phyloP scores from a whole-genome alignment of 2,113 vertebrate genomes.

The Maccullochella peelii region DNA sequence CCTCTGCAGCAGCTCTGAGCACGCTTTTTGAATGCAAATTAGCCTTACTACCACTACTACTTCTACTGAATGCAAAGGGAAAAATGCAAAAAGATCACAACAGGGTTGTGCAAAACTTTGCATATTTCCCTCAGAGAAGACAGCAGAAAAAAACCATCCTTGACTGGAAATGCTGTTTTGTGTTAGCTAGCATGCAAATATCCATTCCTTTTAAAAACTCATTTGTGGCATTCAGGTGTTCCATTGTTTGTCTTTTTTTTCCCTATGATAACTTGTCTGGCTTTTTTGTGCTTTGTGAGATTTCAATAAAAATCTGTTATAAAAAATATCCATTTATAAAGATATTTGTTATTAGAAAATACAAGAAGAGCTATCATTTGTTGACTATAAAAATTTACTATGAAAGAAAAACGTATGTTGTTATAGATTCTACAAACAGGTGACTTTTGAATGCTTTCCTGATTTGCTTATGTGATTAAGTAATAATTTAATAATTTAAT shows the following conservation, averaged over 20 bases:
- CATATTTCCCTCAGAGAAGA: not conserved
- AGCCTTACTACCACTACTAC: not conserved
- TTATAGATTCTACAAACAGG: not conserved
- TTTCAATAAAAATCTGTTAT: not conserved
- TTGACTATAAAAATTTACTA: not conserved
- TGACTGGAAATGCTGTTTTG: not conserved
- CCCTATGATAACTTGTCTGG: not conserved
- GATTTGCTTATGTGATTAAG: not conserved
- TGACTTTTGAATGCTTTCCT: not conserved
- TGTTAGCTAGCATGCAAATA: not conserved
- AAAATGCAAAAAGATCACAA: conserved; percentile 6
- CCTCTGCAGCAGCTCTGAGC: conserved; percentile 5
- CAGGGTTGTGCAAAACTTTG: not conserved
- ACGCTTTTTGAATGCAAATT: conserved; percentile 2
- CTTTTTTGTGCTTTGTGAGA: not conserved
- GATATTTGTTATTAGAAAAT: not conserved
- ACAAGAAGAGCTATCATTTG: not conserved
- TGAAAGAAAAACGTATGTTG: not conserved
- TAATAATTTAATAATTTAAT: not conserved
- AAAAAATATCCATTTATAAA: not conserved
- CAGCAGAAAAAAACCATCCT: not conserved
- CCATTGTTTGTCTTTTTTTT: not conserved
- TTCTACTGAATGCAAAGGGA: not conserved
- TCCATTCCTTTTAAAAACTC: not conserved
- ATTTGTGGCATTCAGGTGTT: not conserved